These are phyloP conservation scores for Solenodon paradoxus DNA, from an alignment of 2,113 vertebrate genomes.

Conservation along the genomic window DNA sequence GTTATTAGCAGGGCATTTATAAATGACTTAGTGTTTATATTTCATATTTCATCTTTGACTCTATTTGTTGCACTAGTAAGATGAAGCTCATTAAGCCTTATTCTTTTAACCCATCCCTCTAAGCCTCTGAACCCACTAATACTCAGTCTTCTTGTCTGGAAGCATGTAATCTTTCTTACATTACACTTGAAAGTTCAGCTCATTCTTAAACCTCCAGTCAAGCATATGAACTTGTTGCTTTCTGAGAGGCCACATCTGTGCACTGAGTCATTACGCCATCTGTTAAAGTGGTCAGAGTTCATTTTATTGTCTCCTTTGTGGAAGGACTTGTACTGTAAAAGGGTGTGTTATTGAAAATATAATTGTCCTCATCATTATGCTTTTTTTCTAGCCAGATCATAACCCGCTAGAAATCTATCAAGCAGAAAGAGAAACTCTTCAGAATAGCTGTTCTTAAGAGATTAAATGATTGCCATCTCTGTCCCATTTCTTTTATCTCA, in stretches of 20 bases:
- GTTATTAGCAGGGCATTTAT: slow-evolving; percentile 53
- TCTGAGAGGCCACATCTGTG: neutral
- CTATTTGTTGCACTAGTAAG: slow-evolving; percentile 69
- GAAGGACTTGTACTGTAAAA: slow-evolving; percentile 56
- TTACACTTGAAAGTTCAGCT: slow-evolving; percentile 59
- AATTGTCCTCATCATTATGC: slow-evolving; percentile 76
- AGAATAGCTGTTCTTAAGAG: slow-evolving; percentile 84
- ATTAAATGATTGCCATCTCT: slow-evolving; percentile 88
- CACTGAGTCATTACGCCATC: slow-evolving; percentile 32
- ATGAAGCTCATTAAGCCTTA: slow-evolving; percentile 64
- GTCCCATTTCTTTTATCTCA: slow-evolving; percentile 83
- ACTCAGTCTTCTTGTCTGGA: neutral
- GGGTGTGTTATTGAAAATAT: slow-evolving; percentile 75
- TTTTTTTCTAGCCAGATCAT: slow-evolving; percentile 75
- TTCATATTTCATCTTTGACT: slow-evolving; percentile 54
- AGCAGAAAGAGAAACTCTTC: slow-evolving; percentile 81
- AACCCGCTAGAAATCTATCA: slow-evolving; percentile 71
- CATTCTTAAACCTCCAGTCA: slow-evolving; percentile 50
- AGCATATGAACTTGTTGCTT: slow-evolving; percentile 48
- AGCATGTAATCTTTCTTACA: slow-evolving; percentile 27
- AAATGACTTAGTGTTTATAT: slow-evolving; percentile 49
- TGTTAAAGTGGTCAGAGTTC: slow-evolving; percentile 67
- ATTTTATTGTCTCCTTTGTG: slow-evolving; percentile 65
- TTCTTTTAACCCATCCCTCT: slow-evolving; percentile 49
- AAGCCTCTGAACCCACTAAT: neutral